Conservation (phyloP, 2,888 invertebrate species). For the Clepsis dumicolana region DNA sequence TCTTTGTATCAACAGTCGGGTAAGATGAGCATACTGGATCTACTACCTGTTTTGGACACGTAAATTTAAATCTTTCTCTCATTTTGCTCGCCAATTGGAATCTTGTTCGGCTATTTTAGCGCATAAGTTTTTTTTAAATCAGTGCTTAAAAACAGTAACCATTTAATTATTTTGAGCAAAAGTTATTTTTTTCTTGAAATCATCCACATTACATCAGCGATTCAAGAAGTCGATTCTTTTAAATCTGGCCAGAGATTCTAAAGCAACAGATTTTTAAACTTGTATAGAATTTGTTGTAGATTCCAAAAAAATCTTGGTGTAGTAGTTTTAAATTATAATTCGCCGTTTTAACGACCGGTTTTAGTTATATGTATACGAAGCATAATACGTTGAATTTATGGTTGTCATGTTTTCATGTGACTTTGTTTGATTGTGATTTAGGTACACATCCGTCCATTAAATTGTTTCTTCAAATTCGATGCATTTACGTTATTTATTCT, state of each 20-base stretch:
- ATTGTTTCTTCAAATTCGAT: conserved; percentile 44
- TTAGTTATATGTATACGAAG: conserved; percentile 4
- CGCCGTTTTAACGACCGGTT: background rate
- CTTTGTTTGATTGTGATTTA: conserved; percentile 51
- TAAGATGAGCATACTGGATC: too few species aligned
- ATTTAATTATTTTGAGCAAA: too few species aligned
- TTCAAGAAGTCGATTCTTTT: too few species aligned
- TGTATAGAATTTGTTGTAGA: background rate
- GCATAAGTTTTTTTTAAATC: too few species aligned
- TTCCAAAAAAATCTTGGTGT: background rate
- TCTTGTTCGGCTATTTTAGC: background rate
- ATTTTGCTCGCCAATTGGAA: background rate
- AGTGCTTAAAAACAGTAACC: too few species aligned
- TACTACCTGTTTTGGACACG: too few species aligned
- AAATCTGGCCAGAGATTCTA: background rate
- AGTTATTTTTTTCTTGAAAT: too few species aligned
- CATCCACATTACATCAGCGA: too few species aligned
- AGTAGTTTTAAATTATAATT: too few species aligned
- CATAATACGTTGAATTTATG: background rate
- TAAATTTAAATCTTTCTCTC: background rate
- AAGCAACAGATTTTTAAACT: background rate
- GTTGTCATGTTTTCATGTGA: conserved; percentile 7
- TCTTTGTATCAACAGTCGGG: too few species aligned
- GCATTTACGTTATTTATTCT: conserved; percentile 38
- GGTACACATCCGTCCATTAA: conserved; percentile 53